Evolutionary conservation across 2,888 invertebrate species (phyloP).

Genomic region (Hydrotaea diabolus): DNA sequence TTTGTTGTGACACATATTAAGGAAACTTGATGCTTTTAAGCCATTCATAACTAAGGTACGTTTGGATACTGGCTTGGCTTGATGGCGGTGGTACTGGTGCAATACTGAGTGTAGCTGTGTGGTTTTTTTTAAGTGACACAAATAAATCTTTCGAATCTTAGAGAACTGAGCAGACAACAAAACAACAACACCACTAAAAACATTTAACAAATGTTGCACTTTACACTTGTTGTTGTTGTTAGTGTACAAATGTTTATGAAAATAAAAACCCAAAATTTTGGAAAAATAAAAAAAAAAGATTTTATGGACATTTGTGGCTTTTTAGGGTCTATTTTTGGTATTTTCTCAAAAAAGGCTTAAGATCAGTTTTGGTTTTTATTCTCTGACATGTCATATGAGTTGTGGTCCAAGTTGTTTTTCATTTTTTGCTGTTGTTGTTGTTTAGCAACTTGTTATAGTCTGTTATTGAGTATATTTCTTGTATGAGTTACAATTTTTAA

Average conservation of each 20-base stretch:
- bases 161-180: slow-evolving; percentile 26
- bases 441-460: slow-evolving; percentile 62
- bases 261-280: slow-evolving; percentile 11
- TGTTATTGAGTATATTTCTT: slow-evolving; percentile 19
- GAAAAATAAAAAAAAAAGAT: slow-evolving; percentile 18
- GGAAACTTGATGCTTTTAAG: slow-evolving; percentile 67
- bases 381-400: not conserved
- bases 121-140: slow-evolving; percentile 74
- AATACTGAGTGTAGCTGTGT: slow-evolving; percentile 18
- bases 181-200: slow-evolving; percentile 18
- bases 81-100: not conserved
- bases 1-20: slow-evolving; percentile 67
- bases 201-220: slow-evolving; percentile 35
- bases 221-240: slow-evolving; percentile 17
- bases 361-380: not conserved
- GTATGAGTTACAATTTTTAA: too few relatives aligned
- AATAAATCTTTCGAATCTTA: slow-evolving; percentile 63
- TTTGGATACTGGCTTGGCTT: too few relatives aligned
- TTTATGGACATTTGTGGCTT: slow-evolving; percentile 39
- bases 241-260: slow-evolving; percentile 25
- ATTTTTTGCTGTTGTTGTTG: not conserved
- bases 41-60: slow-evolving; percentile 61
- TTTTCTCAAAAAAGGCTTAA: slow-evolving; percentile 28
- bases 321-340: slow-evolving; percentile 10
- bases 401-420: not conserved